Base-by-base conservation (phyloP, 2,797 vertebrate species). In the Heliangelus exortis region DNA sequence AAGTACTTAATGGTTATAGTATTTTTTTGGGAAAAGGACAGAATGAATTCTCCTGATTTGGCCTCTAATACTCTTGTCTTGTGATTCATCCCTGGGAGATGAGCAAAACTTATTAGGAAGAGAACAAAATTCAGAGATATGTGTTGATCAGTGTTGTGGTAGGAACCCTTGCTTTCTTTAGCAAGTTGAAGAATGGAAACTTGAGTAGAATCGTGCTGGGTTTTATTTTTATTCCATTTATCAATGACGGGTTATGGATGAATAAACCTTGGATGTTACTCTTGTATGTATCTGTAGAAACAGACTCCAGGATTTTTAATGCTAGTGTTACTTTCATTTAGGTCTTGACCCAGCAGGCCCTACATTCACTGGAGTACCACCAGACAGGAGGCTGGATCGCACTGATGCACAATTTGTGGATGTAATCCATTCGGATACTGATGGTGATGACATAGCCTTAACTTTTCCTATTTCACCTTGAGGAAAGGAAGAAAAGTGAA, bases 341-440 rank as follows among this genome's bases (percentile, higher is more conserved):
- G 99, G 99, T 79, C 97, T 99, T 96, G 99, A 99, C 89, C 99
- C 99, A 15, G 99, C 99, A 0, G 99, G 99, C 11, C 99, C 99
- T 31, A 98, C 96, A 8, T 99, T 99, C 97, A 98, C 98, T 75
- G 92, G 96, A 33, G 97, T 97, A 34, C 95, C 97, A 0, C 96
- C 97, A 1, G 97, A 98, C 28, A 80, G 93, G 54, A 98, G 99
- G 76, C 97, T 99, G 95, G 98, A 99, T 97, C 97, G 97, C 1
- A 98, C 97, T 0, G 99, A 99, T 86, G 99, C 99, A 43, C 97
- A 98, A 85, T 99, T 99, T 96, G 99, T 99, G 75, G 99, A 99
- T 85, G 98, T 99, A 3, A 98, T 99, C 57, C 99, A 99, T 97
- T 98, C 99, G 15, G 99, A 99, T 96, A 97, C 90, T 94, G 96